A percentile compares a stretch with the other conserved stretches of the same genome.
These are phyloP conservation scores for Ciconia nigra DNA, from an alignment of 2,797 vertebrate species.

Conservation along the genomic window DNA sequence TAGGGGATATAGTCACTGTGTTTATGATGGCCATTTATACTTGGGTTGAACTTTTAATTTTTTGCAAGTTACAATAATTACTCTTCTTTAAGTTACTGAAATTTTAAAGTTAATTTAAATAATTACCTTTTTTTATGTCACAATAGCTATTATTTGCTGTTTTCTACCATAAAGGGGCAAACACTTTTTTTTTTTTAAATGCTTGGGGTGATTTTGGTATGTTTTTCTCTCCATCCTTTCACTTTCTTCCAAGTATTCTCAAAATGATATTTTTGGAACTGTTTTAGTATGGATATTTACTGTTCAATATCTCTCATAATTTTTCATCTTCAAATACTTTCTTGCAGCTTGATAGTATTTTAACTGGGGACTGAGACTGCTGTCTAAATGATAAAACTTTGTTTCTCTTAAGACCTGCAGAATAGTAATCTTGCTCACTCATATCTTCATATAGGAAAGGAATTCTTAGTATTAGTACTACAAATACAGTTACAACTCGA, in stretches of 20 bases:
- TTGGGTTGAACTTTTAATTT: not conserved
- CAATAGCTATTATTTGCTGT: not conserved
- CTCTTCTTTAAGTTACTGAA: not conserved
- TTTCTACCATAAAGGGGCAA: not conserved
- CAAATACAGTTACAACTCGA: not conserved
- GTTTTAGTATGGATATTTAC: not conserved
- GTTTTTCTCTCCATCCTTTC: not conserved
- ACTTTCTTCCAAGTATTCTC: not conserved
- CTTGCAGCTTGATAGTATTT: not conserved
- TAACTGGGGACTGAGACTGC: not conserved
- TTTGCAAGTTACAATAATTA: not conserved
- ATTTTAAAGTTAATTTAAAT: not conserved
- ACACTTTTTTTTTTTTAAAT: not conserved
- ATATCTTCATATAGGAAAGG: not conserved
- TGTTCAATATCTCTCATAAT: not conserved
- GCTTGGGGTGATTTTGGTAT: not conserved
- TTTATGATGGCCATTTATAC: not conserved
- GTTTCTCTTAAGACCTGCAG: not conserved
- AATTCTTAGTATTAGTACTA: not conserved
- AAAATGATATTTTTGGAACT: not conserved
- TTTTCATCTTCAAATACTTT: not conserved
- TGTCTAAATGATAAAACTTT: not conserved
- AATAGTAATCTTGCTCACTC: not conserved
- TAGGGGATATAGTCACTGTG: not conserved
- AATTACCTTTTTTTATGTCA: not conserved